Evolutionary conservation across 1,140 invertebrate species (phyloP), one percentile per base, ranked within the genome.

Genomic region (Papilio helenus): DNA sequence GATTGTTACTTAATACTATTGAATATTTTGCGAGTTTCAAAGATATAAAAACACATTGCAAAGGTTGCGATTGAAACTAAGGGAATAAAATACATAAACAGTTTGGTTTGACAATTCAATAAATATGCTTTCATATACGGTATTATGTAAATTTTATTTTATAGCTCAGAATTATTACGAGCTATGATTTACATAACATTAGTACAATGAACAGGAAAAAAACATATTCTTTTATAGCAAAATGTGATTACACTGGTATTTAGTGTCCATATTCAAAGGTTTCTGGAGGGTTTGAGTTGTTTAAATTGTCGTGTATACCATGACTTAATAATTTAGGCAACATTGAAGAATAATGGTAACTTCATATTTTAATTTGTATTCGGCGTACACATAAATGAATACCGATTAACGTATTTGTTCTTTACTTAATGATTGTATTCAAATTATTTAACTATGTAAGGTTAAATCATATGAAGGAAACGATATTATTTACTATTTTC

Each of bases 401-500:
- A 68, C 14, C 7, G 1, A 58, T 5, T 65, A 65, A 65, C 10
- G 1, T 68, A 29, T 29, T 18, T 68, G 14, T 68, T 16, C 26
- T 14, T 68, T 16, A 23, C 20, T 12, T 39, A 39, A 9, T 68
- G 12, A 29, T 68, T 68, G 26, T 34, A 68, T 29, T 29, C 23
- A 65, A 65, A 29, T 65, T 29, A 14, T 61, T 61, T 61, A 61
- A 4, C 61, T 29, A 29, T 16, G 10, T 12, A 29, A 68, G 4
- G 58, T 68, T 29, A 16, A 34, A 16, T 14, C 23, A 16, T 29
- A 29, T 16, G 12, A 68, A 68, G 61, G 61, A 68, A 68, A 68
- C 26, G 0, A 68, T 68, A 34, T 61, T 61, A 61, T 61, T 61
- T 26, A 61, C 23, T 68, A 68, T 68, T 68, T 68, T 68, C 61